Percentiles rank a stretch among this genome's conserved stretches.
Conservation (phyloP, 2,113 vertebrate genomes). For the Zeus faber region DNA sequence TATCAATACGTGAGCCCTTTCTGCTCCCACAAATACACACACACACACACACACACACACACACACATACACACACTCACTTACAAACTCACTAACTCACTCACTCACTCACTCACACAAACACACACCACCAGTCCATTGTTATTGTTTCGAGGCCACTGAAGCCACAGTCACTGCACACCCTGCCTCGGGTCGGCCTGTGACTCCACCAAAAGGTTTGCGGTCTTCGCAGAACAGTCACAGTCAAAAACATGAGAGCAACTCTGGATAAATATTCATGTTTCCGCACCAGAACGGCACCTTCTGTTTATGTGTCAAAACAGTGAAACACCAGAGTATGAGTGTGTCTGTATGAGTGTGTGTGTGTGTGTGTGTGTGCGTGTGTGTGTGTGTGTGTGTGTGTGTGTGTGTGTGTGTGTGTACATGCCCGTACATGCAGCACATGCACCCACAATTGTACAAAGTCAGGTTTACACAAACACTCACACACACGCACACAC, state of each 20-base stretch:
- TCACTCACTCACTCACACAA: too few species aligned
- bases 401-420: conserved; percentile 9
- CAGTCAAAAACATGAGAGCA: too few species aligned
- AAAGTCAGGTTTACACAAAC: neutral
- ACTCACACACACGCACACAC: neutral
- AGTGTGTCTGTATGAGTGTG: too few species aligned
- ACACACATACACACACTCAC: too few species aligned
- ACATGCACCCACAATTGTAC: too few species aligned
- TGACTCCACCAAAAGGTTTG: conserved; percentile 42
- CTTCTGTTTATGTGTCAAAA: conserved; percentile 23
- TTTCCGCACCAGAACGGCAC: conserved; percentile 13
- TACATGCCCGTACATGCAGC: neutral
- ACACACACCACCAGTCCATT: too few species aligned
- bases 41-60: too few species aligned
- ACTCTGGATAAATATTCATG: conserved; percentile 27
- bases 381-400: conserved; percentile 15
- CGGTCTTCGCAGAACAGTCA: too few species aligned
- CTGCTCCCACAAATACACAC: conserved; percentile 1
- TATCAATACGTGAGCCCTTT: conserved; percentile 58
- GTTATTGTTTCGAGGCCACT: conserved; percentile 64
- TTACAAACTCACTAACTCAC: too few species aligned
- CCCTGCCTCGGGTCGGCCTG: conserved; percentile 29
- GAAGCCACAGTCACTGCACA: conserved; percentile 51
- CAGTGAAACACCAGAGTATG: conserved; percentile 7
- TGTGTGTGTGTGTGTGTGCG: conserved; percentile 2